Conservation (phyloP, 2,113 vertebrate genomes). For the Craseonycteris thonglongyai region DNA sequence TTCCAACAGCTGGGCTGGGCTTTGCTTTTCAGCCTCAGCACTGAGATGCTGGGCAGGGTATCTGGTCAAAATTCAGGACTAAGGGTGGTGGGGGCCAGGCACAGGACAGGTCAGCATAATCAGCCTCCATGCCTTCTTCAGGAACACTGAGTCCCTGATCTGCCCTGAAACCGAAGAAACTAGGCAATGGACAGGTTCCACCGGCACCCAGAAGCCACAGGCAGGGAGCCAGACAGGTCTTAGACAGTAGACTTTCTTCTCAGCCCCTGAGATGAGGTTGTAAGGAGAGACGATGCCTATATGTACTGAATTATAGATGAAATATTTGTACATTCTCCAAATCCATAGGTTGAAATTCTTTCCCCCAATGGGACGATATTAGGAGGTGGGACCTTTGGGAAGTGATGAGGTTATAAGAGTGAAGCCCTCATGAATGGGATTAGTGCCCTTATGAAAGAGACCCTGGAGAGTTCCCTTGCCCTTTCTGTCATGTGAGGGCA, state of each 20-base stretch:
- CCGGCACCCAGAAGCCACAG: background rate
- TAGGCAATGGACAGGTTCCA: background rate
- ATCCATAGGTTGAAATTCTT: background rate
- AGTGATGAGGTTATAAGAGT: background rate
- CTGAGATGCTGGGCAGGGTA: background rate
- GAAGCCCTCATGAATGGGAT: background rate
- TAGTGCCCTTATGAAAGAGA: background rate
- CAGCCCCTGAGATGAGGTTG: background rate
- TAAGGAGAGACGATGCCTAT: background rate
- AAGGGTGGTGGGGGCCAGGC: background rate
- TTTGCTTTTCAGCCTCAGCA: background rate
- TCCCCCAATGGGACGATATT: background rate
- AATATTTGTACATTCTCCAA: background rate
- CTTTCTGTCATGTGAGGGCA: background rate
- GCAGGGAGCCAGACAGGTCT: background rate
- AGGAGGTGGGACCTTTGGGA: background rate
- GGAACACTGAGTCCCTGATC: background rate
- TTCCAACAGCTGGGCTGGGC: background rate
- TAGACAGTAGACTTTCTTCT: background rate
- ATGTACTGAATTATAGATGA: background rate
- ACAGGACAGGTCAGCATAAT: background rate
- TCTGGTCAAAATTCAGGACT: background rate
- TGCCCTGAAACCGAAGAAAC: background rate
- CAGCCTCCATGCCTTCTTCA: background rate
- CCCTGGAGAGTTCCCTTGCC: background rate